These are phyloP conservation scores for Perca schrenkii DNA, from an alignment of 2,113 vertebrate species.

Conservation along the genomic window DNA sequence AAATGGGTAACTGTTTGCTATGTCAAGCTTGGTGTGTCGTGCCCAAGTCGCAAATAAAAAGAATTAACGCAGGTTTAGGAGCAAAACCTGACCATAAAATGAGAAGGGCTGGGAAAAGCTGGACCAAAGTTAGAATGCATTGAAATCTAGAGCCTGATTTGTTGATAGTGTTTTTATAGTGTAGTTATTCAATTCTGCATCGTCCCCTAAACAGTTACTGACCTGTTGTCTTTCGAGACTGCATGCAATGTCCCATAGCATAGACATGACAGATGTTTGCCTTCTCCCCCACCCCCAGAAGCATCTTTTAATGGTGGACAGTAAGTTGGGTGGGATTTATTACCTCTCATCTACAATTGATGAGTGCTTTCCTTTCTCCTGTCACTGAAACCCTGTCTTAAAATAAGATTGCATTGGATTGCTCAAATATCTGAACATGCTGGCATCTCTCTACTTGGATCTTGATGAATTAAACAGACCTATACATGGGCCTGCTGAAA, in stretches of 20 bases:
- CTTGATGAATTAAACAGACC: conserved; percentile 35
- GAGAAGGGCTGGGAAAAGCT: neutral
- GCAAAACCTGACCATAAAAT: neutral
- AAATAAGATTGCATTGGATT: neutral
- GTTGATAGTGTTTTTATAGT: neutral
- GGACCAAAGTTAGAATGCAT: neutral
- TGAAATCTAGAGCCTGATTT: neutral
- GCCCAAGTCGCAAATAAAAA: neutral
- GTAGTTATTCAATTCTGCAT: neutral
- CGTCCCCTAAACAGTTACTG: neutral
- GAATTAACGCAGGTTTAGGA: neutral
- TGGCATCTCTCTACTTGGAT: conserved; percentile 1
- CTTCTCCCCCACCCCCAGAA: neutral
- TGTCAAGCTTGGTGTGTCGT: neutral
- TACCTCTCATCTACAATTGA: conserved; percentile 4
- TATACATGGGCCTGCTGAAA: neutral
- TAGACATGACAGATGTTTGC: neutral
- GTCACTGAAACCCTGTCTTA: neutral
- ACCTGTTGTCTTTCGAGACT: neutral
- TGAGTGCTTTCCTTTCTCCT: neutral
- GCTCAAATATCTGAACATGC: conserved; percentile 2
- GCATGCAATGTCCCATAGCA: neutral
- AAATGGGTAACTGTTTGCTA: neutral
- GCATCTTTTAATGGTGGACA: conserved; percentile 9
- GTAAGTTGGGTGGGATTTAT: neutral